Base-by-base conservation (phyloP, 1,140 invertebrate species). In the Ceratina calcarata region DNA sequence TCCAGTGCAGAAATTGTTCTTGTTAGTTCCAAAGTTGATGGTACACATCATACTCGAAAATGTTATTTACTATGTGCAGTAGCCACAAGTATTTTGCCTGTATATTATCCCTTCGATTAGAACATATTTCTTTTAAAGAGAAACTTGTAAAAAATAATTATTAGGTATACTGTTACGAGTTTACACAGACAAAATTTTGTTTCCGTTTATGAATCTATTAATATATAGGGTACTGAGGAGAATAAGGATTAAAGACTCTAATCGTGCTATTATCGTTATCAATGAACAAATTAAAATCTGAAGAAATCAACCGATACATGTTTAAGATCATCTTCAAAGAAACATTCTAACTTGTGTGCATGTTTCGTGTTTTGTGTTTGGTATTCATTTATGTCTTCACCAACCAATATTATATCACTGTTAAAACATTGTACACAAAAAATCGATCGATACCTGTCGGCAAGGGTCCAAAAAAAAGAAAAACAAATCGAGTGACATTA, bases 301-400 rank as follows among this genome's bases (percentile, higher is more conserved):
- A 53, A 75, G 70, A 78, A 85, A 72, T 79, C 65, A 82, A 82
- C 60, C 72, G 45, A 83, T 77, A 75, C 49, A 73, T 74, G 67
- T 84, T 73, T 61, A 61, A 82, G 58, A 79, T 80, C 49, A 76
- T 73, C 60, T 22, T 64, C 62, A 87, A 75, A 81, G 81, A 85
- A 83, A 70, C 80, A 80, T 68, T 83, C 62, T 58, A 84, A 80
- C 49, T 81, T 84, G 84, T 90, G 89, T 89, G 83, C 67, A 88
- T 91, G 89, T 92, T 86, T 91, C 66, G 87, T 91, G 88, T 91
- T 45, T 10, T 78, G 89, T 92, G 90, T 90, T 86, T 71, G 83
- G 85, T 87, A 89, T 89, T 83, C 67, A 86, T 78, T 80, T 70
- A 78, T 87, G 81, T 77, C 75, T 88, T 88, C 78, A 51, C 84